Evolutionary conservation across 2,797 vertebrate genomes (phyloP).

Genomic region (Brotula barbata): DNA sequence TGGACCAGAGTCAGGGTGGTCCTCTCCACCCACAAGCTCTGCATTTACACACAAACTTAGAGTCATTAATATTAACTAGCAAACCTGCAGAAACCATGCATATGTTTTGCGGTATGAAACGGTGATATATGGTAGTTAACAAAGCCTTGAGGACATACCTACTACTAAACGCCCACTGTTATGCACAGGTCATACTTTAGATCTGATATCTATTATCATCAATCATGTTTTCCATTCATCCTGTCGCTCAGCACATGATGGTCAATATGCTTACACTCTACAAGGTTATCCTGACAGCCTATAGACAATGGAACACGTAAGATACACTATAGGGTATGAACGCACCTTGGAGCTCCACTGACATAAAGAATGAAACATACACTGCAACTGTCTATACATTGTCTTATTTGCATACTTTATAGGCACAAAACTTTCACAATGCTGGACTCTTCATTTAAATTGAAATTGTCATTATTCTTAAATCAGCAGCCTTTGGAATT

Average conservation of each 20-base stretch:
- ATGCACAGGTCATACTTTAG: constrained; percentile 50
- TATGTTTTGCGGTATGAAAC: too few species aligned
- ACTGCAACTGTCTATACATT: too few species aligned
- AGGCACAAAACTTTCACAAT: too few species aligned
- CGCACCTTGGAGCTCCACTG: constrained; percentile 14
- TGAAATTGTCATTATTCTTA: too few species aligned
- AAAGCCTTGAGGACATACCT: constrained; percentile 12
- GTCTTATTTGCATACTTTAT: too few species aligned
- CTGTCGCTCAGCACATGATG: constrained; percentile 44
- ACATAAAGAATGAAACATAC: too few species aligned
- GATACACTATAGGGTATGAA: constrained; percentile 37
- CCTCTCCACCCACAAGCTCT: constrained; percentile 99
- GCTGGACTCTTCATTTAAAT: too few species aligned
- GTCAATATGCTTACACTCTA: constrained; percentile 50
- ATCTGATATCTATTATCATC: constrained; percentile 49
- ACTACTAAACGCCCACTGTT: constrained; percentile 43
- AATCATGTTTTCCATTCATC: constrained; percentile 56
- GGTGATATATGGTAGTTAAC: too few species aligned
- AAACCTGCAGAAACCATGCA: constrained; percentile 29
- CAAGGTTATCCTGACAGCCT: constrained; percentile 66
- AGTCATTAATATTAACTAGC: constrained; percentile 4
- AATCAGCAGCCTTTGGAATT: too few species aligned
- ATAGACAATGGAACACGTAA: constrained; percentile 41
- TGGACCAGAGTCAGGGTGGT: constrained; percentile 95
- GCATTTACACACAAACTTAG: constrained; percentile 42